These are phyloP conservation scores for Siniperca knerii DNA, from an alignment of 2,113 vertebrate species.

Conservation along the genomic window DNA sequence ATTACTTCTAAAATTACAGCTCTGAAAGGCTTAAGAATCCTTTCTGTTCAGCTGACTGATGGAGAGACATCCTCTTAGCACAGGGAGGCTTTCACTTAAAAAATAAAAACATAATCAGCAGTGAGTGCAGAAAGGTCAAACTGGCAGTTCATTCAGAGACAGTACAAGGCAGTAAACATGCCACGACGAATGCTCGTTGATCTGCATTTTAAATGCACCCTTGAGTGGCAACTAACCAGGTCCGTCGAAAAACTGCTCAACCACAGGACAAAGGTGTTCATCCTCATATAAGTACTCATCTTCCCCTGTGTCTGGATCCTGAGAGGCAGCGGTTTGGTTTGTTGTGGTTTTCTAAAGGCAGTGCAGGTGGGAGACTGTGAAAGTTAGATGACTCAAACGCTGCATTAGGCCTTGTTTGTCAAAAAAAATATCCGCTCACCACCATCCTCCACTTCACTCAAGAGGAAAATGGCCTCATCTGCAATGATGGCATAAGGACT, in stretches of 20 bases:
- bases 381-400: slow-evolving; percentile 45
- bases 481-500: slow-evolving; percentile 57
- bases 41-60: neutral
- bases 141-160: slow-evolving; percentile 8
- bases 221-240: slow-evolving; percentile 6
- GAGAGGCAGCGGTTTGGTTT: neutral
- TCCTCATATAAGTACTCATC: neutral
- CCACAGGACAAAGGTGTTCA: slow-evolving; percentile 27
- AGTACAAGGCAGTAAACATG: neutral
- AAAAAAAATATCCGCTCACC: slow-evolving; percentile 29
- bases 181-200: neutral
- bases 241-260: neutral
- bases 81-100: slow-evolving; percentile 12
- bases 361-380: neutral
- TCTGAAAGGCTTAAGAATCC: neutral
- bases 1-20: slow-evolving; percentile 4
- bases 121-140: slow-evolving; percentile 30
- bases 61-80: slow-evolving; percentile 20
- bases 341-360: slow-evolving; percentile 24
- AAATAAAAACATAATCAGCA: slow-evolving; percentile 12
- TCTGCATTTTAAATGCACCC: slow-evolving; percentile 60
- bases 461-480: slow-evolving; percentile 67
- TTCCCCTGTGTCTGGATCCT: neutral
- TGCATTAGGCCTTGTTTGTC: slow-evolving; percentile 48
- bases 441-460: slow-evolving; percentile 49